Base-by-base conservation (phyloP, 2,888 invertebrate species). In the Timema podura region DNA sequence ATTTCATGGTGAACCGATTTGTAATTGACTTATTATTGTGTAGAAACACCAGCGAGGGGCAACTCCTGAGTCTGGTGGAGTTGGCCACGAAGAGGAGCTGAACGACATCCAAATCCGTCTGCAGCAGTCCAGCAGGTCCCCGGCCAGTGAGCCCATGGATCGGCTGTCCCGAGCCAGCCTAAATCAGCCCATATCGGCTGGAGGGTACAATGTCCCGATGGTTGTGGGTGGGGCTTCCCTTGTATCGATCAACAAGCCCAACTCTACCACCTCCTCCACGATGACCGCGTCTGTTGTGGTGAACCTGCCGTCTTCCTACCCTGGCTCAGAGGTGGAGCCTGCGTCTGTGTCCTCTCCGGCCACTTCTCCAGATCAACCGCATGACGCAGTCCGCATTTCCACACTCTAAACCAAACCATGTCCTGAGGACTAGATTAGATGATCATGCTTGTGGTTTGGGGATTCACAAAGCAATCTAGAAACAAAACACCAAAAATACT, bases 81-180 rank as follows among this genome's bases (percentile, higher is more conserved):
- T 76, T 15, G 78, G 76, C 54, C 79, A 79, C 69, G 79, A 80
- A 46, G 81, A 82, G 71, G 81, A 81, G 74, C 76, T 81, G 75
- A 81, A 80, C 74, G 81, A 84, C 78, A 83, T 82, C 74, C 81
- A 80, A 74, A 78, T 80, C 71, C 76, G 81, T 48, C 75, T 79
- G 70, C 79, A 79, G 73, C 51, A 11, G 69, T 61, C 76, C 47
- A 76, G 75, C 49, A 74, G 76, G 10, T 72, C 75, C 9, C 72
- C 73, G 8, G 74, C 73, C 45, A 74, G 75, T 67, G 75, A 75
- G 54, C 74, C 72, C 13, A 74, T 73, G 68, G 72, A 75, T 59
- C 73, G 73, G 9, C 71, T 75, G 9, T 75, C 75, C 5, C 51
- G 74, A 13, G 73, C 73, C n/a, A 74, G 73, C 67, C 74, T 71